These are phyloP conservation scores for Uromys caudimaculatus DNA, from an alignment of 2,797 vertebrate species.

Conservation along the genomic window DNA sequence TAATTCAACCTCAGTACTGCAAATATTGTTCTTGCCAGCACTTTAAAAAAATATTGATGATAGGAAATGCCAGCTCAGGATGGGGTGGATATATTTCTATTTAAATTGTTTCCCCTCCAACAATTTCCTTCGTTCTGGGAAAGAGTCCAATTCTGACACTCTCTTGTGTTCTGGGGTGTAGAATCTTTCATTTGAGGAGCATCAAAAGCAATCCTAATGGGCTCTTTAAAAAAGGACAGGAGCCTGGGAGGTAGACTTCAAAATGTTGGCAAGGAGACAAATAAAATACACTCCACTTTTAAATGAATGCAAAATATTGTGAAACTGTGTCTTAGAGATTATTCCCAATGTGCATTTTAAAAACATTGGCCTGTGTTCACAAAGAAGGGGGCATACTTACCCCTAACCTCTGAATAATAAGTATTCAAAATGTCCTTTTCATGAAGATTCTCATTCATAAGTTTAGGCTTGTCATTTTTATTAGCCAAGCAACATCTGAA, in stretches of 20 bases:
- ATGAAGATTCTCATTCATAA: conserved; percentile 57
- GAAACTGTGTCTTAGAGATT: conserved; percentile 80
- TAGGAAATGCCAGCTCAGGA: conserved; percentile 75
- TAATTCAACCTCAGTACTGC: background rate
- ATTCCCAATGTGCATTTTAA: conserved; percentile 78
- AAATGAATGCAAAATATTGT: conserved; percentile 83
- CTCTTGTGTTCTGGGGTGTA: conserved; percentile 74
- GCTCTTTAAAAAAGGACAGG: conserved; percentile 78
- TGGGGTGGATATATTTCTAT: conserved; percentile 72
- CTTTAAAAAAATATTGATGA: conserved; percentile 69
- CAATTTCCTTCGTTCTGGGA: conserved; percentile 83
- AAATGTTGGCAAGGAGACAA: conserved; percentile 84
- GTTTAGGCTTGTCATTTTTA: conserved; percentile 55
- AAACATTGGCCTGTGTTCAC: conserved; percentile 74
- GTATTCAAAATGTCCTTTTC: conserved; percentile 65
- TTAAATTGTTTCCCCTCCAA: conserved; percentile 75
- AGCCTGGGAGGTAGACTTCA: conserved; percentile 82
- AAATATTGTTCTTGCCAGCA: conserved; percentile 61
- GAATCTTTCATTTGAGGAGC: conserved; percentile 84
- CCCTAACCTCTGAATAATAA: conserved; percentile 32
- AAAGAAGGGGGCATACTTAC: conserved; percentile 69
- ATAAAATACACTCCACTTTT: conserved; percentile 84
- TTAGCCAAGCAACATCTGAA: conserved; percentile 61
- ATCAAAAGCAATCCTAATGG: conserved; percentile 83
- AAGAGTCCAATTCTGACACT: conserved; percentile 81